Evolutionary conservation across 2,113 vertebrate species (phyloP), one percentile per base, ranked within the genome.

Genomic region (Mugil cephalus): DNA sequence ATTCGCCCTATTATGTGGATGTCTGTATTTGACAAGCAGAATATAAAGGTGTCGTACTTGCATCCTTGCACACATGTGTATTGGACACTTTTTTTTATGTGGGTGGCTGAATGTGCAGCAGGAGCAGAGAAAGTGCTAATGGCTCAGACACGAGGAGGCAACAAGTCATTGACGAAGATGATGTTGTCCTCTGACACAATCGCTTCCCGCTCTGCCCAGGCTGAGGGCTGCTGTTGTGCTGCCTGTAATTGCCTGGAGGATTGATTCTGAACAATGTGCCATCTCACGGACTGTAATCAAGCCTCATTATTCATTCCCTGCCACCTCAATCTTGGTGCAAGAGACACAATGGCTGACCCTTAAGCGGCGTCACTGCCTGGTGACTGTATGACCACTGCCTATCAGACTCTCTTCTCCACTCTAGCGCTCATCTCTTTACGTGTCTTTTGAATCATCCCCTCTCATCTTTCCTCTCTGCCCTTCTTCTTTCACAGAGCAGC

Each of bases 241-340:
- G 76, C 58, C 79, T 63, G 87, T 89, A 92, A 93, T 92, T 93
- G 90, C 90, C 87, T 54, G 63, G 79, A 88, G 90, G 90, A 93
- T 91, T 91, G 91, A 93, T 93, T 92, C 91, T 81, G 91, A 91
- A 90, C 90, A 89, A 89, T 86, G 85, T 85, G 83, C 81, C 88
- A 86, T 92, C 85, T 90, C 84, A 83, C 77, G 43, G 89, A 80
- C 90, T 82, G 91, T 89, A 93, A 94, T 94, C 94, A 94, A 92
- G 85, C 82, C 83, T 92, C 90, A 93, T 93, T 92, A 93, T 92
- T 93, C 90, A 92, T 88, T 88, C 86, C 89, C 88, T 86, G 87
- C 83, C 87, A 78, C 69, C 68, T 69, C 84, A 87, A 79, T 90
- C 79, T 87, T 83, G 78, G 82, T 69, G 77, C 83, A 71, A 80